Base-by-base conservation (phyloP, 2,888 invertebrate genomes). In the Barypeithes pellucidus region DNA sequence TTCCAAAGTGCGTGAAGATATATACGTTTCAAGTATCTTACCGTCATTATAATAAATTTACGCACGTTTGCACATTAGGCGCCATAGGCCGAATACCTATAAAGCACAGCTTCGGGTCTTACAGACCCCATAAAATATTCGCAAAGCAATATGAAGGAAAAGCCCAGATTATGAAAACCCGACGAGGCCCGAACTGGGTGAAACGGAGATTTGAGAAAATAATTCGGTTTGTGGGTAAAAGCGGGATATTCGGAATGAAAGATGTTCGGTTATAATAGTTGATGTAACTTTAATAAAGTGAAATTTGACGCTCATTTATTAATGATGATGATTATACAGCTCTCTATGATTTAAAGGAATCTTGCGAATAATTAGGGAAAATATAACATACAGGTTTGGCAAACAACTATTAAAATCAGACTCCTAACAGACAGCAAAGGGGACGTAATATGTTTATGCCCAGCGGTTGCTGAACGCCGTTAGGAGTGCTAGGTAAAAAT, bases 11-110 rank as follows among this genome's bases (percentile, higher is more conserved):
- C 60, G 65, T 60, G 54, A 29, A 67, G 62, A 66, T 67, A 59
- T 67, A 39, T 59, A 54, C 70, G 57, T 61, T 68, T 57, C 22
- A 33, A 67, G 67, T 59, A 60, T 74, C 70, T 66, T 36, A 41
- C 43, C 67, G 75, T 75, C 72, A 75, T 75, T 75, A 75, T 75
- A 69, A 75, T 73, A 75, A 75, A 75, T 75, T 72, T 73, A 72
- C 75, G 75, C 72, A 75, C 72, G 69, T 75, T 69, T 73, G 73
- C 72, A 75, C 75, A 70, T 72, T 69, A 69, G 70, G 52, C 67
- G 66, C 70, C 57, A 72, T 70, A 63, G 73, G 61, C 66, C 66
- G 65, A 69, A 75, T 70, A 70, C 72, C 72, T 73, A 75, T 73
- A 75, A 73, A 73, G 67, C 67, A 67, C 59, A 71, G 67, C 70